Base-by-base conservation (phyloP, 1,140 invertebrate species). In the Eubasilissa regina region DNA sequence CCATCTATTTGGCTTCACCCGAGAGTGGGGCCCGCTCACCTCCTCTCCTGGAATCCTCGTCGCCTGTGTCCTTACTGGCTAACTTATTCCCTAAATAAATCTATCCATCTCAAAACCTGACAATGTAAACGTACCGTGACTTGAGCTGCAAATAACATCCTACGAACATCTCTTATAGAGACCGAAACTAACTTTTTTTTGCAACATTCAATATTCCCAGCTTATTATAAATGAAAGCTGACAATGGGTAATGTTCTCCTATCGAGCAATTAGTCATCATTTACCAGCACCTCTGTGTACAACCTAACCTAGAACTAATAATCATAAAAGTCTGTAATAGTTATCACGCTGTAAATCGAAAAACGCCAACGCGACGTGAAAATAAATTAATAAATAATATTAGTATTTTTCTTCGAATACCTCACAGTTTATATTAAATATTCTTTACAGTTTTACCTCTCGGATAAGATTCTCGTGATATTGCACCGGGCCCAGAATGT, bases 311-410 rank as follows among this genome's bases (percentile, higher is more conserved):
- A 72, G 25, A 53, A 11, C 15, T 72, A 66, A 35, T 35, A 35
- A 66, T 58, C 55, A 58, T 66, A 45, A 66, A 47, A 66, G 62
- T 66, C 62, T 66, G 62, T 66, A 66, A 66, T 66, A 66, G 25
- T 66, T 47, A 66, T 66, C 62, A 66, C 62, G 62, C 43, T 43
- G 62, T 66, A 43, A 43, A 66, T 66, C 62, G 35, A 66, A 66
- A 66, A 66, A 66, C 21, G n/a, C 35, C 62, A 66, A 66, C 62
- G 66, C 51, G 80, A 82, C 72, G 58, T 68, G 70, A 82, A 82
- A 82, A 82, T 82, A 82, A 82, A 82, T 82, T 82, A 82, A 82
- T 82, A 82, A 82, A 82, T 80, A 58, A 82, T 82, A 77, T 80
- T 43, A 17, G 51, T 60, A 75, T 66, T 13, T 21, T 72, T 53